Evolutionary conservation across 2,113 vertebrate genomes (phyloP), one percentile per base, ranked within the genome.

Genomic region (Oceanites oceanicus): DNA sequence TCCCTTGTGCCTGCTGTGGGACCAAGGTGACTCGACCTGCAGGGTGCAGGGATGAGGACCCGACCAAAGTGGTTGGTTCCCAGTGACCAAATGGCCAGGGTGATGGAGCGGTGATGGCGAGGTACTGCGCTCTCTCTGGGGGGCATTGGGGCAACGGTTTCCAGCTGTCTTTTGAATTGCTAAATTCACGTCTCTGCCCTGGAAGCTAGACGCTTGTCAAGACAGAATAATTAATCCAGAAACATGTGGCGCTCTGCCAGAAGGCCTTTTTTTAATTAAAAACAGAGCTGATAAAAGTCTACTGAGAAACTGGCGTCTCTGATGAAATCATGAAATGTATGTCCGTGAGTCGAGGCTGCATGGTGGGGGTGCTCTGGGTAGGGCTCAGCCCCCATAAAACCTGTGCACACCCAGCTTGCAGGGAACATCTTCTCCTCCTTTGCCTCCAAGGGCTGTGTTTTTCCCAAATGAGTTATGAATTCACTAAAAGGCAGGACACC

Each of bases 251-350:
- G 0, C 19, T 76, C 40, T 84, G 75, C 93, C 94, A 90, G 55
- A 74, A 92, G 92, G 79, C 38, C n/a, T 86, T 82, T 90, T 65
- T 90, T 93, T 76, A 96, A 97, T 97, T 97, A 96, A 96, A 91
- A 63, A 0, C 50, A 36, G 2, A 83, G 71, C 72, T 42, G 75
- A 45, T 42, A 73, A 29, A 93, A 85, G 56, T 66, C 47, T 78
- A 7, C 27, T 66, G 86, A 74, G 83, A 87, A 88, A 79, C 19
- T 25, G 56, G 38, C 0, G 1, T 67, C 86, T 70, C 84, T 49
- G 22, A 47, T 42, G 88, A 75, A 78, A 45, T 49, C 11, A 4
- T 14, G 67, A 58, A 66, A 55, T 34, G 23, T 14, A 4, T 1
- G 2, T 36, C 19, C 5, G 10, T 67, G n/a, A 55, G 45, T 22